Evolutionary conservation across 2,888 invertebrate genomes (phyloP).

Genomic region (Sturmia bella): DNA sequence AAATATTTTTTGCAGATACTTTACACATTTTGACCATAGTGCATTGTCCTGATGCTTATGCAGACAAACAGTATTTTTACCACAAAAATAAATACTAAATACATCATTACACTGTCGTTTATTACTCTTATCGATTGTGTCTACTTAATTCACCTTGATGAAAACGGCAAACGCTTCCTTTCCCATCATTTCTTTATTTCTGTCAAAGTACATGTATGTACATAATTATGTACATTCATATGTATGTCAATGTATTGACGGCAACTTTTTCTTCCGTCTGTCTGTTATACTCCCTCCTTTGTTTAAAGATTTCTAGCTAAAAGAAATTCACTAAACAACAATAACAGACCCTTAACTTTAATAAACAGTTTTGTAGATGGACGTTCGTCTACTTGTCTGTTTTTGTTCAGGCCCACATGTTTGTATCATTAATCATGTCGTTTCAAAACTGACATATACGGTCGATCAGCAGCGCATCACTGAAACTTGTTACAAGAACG

Average conservation of each 20-base stretch:
- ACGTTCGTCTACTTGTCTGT: constrained; percentile 34
- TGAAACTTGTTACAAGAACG: constrained; percentile 75
- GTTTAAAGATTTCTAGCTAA: constrained; percentile 41
- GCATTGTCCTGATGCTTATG: not conserved
- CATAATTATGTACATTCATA: no score
- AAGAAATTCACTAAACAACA: constrained; percentile 30
- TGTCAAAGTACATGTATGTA: constrained; percentile 14
- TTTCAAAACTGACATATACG: constrained; percentile 79
- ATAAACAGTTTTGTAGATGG: constrained; percentile 57
- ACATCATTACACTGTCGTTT: constrained; percentile 58
- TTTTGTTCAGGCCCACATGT: constrained; percentile 78
- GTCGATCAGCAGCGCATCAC: constrained; percentile 77
- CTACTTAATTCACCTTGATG: constrained; percentile 78
- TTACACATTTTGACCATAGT: no score
- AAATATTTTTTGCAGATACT: no score
- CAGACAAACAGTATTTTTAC: constrained; percentile 15
- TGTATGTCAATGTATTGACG: constrained; percentile 25
- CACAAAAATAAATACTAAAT: constrained; percentile 43
- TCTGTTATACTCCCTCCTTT: constrained; percentile 60
- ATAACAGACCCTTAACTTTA: constrained; percentile 59
- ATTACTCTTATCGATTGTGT: constrained; percentile 71
- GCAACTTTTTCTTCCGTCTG: constrained; percentile 66
- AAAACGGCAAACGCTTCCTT: constrained; percentile 67
- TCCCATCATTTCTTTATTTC: constrained; percentile 48
- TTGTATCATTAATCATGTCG: constrained; percentile 81